Conservation (phyloP, 2,888 invertebrate species). For the Parnassius glacialis region DNA sequence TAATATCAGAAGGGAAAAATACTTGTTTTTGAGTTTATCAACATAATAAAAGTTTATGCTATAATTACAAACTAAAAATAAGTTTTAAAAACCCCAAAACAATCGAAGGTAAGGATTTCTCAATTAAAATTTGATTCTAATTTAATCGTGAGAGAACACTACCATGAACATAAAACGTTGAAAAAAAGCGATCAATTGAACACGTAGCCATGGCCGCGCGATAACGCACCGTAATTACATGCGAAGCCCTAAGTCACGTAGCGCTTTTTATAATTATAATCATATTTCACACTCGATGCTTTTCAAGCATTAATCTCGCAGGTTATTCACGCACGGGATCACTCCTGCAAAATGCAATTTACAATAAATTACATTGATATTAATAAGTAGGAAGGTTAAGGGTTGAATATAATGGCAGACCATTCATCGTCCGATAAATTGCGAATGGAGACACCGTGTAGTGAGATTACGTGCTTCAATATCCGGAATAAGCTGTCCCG, state of each 20-base stretch:
- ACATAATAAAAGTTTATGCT: too few species aligned
- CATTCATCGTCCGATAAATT: slow-evolving; percentile 79
- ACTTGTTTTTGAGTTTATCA: too few species aligned
- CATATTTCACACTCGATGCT: slow-evolving; percentile 27
- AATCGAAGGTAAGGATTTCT: not conserved
- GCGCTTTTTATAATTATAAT: slow-evolving; percentile 25
- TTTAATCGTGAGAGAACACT: slow-evolving; percentile 6
- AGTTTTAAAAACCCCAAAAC: not conserved
- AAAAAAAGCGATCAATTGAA: slow-evolving; percentile 23
- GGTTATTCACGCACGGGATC: slow-evolving; percentile 62
- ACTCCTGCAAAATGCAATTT: slow-evolving; percentile 75
- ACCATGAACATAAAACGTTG: slow-evolving; percentile 8
- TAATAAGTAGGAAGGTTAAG: slow-evolving; percentile 78
- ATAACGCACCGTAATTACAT: slow-evolving; percentile 23
- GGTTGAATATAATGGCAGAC: slow-evolving; percentile 74
- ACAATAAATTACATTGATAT: slow-evolving; percentile 81
- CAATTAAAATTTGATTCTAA: slow-evolving; percentile 10
- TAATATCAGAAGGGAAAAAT: too few species aligned
- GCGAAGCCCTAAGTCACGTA: slow-evolving; percentile 25
- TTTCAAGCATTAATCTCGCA: slow-evolving; percentile 32
- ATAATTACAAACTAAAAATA: not conserved
- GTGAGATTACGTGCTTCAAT: slow-evolving; percentile 80
- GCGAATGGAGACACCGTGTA: slow-evolving; percentile 74
- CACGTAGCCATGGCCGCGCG: slow-evolving; percentile 14
- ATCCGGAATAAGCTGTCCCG: slow-evolving; percentile 66